Evolutionary conservation across 2,888 invertebrate genomes (phyloP).

Genomic region (Oxytorus armatus): DNA sequence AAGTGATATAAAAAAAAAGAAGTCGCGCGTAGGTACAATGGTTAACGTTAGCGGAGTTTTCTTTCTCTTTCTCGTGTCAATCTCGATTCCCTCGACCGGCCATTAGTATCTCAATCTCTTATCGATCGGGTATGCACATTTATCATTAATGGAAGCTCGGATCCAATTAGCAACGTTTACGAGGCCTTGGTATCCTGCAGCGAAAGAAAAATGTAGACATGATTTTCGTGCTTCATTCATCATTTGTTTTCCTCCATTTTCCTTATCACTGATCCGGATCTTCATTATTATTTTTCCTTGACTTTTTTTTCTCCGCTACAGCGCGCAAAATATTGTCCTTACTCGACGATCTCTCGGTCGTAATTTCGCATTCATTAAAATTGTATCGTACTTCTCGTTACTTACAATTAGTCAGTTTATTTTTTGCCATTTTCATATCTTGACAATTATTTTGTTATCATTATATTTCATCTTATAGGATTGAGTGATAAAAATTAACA

Average conservation of each 20-base stretch:
- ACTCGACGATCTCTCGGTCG: too few species aligned
- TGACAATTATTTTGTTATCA: too few species aligned
- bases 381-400: too few species aligned
- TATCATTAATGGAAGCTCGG: constrained; percentile 40
- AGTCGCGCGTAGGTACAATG: constrained; percentile 16
- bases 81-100: constrained; percentile 34
- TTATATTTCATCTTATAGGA: too few species aligned
- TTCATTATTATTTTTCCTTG: too few species aligned
- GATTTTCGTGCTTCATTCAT: background rate
- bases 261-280: background rate
- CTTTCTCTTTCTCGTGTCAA: constrained; percentile 26
- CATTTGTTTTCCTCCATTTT: background rate
- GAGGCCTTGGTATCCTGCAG: background rate
- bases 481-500: too few species aligned
- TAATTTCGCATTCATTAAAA: too few species aligned
- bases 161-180: constrained; percentile 42
- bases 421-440: too few species aligned
- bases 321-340: too few species aligned
- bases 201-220: background rate
- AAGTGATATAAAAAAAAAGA: background rate
- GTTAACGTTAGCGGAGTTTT: too few species aligned
- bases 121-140: constrained; percentile 46
- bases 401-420: too few species aligned
- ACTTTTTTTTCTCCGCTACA: too few species aligned
- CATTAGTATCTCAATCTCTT: constrained; percentile 40